Evolutionary conservation across 2,888 invertebrate genomes (phyloP), one percentile per base, ranked within the genome.

Genomic region (Sinopyrophorus schimmeli): DNA sequence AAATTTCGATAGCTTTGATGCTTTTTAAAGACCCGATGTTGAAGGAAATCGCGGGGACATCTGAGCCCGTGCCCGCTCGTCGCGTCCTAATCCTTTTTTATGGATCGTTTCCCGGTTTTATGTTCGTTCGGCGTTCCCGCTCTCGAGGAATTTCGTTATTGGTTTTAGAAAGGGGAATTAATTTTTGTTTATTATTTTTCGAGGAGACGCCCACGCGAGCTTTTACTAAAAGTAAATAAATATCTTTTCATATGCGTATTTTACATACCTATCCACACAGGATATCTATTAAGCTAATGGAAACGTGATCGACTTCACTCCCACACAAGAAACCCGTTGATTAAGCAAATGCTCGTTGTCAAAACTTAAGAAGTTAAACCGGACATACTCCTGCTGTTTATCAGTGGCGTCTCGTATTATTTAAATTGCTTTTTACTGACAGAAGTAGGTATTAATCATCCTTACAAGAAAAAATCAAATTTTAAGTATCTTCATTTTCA

Each of bases 251-350:
- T 21, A 21, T 9, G 9, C n/a, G 35, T 21, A 23, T 23, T 23
- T 20, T 23, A 23, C 23, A 23, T 23, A 23, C n/a, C n/a, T 23
- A 23, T 23, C 9, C 9, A 28, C 39, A 39, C 39, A 27, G 24
- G 9, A 23, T 23, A 9, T 23, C 23, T 23, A 9, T 23, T 9
- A 39, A 39, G 39, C 28, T 39, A 39, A 39, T 39, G 39, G 39
- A 43, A 43, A 43, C 43, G 43, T 43, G 43, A 43, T 43, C 43
- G 34, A 35, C 34, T 32, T 43, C 26, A 27, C 43, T 43, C 43
- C 43, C 43, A 43, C 43, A 35, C 43, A 34, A 17, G 16, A 26
- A 23, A 35, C 12, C 35, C 27, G 34, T 26, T 32, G 43, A 43
- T 43, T 31, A 43, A 42, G 32, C 34, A 27, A 23, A 31, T 12